Conservation (phyloP, 2,113 vertebrate genomes). For the Ploceus nigricollis region DNA sequence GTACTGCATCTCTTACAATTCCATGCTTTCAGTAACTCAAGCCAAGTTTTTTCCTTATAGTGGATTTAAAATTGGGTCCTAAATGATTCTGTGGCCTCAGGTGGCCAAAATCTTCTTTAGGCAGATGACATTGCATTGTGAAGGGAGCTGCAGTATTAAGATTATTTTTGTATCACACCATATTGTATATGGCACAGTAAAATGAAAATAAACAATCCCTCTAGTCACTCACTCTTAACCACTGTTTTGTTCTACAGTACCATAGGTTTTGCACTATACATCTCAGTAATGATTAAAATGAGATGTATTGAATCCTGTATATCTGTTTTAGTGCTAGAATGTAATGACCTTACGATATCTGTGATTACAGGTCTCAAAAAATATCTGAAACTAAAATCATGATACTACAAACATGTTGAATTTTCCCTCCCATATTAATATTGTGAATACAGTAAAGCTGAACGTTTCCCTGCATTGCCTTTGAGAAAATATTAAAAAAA, state of each 20-base stretch:
- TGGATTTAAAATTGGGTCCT: not conserved
- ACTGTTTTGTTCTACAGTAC: not conserved
- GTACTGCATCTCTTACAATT: not conserved
- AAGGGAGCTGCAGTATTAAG: not conserved
- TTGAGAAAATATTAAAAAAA: not conserved
- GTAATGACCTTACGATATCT: not conserved
- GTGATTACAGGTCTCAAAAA: not conserved
- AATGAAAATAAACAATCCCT: not conserved
- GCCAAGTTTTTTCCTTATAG: not conserved
- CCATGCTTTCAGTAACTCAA: not conserved
- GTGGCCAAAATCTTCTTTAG: not conserved
- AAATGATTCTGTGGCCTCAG: not conserved
- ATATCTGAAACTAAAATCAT: not conserved
- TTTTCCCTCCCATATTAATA: not conserved
- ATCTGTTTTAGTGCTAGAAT: not conserved
- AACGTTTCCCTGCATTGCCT: not conserved
- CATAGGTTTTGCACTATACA: not conserved
- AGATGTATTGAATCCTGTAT: not conserved
- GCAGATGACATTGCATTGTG: not conserved
- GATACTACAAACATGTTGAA: not conserved
- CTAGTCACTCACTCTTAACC: not conserved
- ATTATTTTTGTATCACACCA: not conserved
- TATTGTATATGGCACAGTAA: not conserved
- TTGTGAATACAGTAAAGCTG: not conserved
- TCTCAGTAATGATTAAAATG: not conserved